Percentiles rank a stretch among this genome's conserved stretches.
Evolutionary conservation across 2,797 vertebrate genomes (phyloP).

Genomic region (Betta splendens): DNA sequence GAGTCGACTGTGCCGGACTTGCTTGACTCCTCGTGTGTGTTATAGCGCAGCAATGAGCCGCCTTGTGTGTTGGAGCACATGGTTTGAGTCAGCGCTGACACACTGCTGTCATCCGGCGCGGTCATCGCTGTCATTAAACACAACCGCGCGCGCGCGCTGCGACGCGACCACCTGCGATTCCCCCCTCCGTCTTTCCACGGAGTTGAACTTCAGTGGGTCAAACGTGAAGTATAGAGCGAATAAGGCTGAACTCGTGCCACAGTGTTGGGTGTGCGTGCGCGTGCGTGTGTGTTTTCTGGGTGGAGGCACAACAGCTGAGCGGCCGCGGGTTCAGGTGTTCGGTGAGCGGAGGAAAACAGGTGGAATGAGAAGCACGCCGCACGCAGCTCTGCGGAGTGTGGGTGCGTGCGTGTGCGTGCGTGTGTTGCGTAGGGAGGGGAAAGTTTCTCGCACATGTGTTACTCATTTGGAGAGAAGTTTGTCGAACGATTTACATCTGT

Average conservation of each 20-base stretch:
- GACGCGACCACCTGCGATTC: conserved; percentile 14
- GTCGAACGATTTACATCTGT: conserved; percentile 83
- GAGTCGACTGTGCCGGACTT: not conserved
- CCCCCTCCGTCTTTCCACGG: too few relatives aligned
- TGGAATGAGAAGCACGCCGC: conserved; percentile 35
- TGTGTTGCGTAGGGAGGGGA: conserved; percentile 38
- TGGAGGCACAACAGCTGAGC: conserved; percentile 18
- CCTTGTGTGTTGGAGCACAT: conserved; percentile 65
- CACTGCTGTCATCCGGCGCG: conserved; percentile 53
- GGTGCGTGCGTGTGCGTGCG: conserved; percentile 21
- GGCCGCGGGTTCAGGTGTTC: conserved; percentile 10
- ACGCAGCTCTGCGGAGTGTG: conserved; percentile 19
- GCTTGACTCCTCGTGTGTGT: conserved; percentile 27
- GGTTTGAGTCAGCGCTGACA: conserved; percentile 63
- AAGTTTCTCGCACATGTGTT: conserved; percentile 79
- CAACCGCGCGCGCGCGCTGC: conserved; percentile 13
- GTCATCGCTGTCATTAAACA: conserved; percentile 42
- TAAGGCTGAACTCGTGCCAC: not conserved
- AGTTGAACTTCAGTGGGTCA: conserved; percentile 57
- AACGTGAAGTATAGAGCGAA: too few relatives aligned
- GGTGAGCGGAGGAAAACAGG: conserved; percentile 39
- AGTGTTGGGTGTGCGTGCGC: conserved; percentile 1
- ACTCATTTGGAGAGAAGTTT: conserved; percentile 81
- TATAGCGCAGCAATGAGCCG: conserved; percentile 39
- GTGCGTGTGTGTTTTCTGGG: conserved; percentile 28